Base-by-base conservation (phyloP, 2,888 invertebrate genomes). In the Physocephala rufipes region DNA sequence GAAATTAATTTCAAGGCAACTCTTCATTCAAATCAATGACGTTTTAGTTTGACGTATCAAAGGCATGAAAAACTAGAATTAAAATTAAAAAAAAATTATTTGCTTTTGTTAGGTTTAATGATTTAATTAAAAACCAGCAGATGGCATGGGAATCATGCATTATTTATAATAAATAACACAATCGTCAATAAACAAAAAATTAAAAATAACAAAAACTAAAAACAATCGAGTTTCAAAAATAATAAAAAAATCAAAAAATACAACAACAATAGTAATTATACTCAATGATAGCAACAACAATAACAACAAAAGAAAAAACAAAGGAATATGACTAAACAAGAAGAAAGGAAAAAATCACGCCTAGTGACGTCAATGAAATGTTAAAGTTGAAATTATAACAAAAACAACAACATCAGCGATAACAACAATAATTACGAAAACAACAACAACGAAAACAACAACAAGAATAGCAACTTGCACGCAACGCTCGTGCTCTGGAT, bases 361-460 rank as follows among this genome's bases (percentile, higher is more conserved):
- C 47, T 67, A 45, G 58, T 67, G 67, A 59, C 67, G 67, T 67
- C 67, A 67, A 67, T 58, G 1, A 43, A 58, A 67, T 58, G 58
- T 67, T 59, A 67, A 67, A 58, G 67, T 58, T 58, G 55, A 67
- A 43, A 43, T 21, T 45, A 67, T 24, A 16, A 67, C 67, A 36
- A 36, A 4, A 36, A 36, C 36, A 36, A 36, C 36, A 9, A 36
- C 36, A 7, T 36, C 36, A 9, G 4, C 36, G n/a, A n/a, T n/a
- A n/a, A n/a, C n/a, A n/a, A n/a, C n/a, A n/a, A n/a, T n/a, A n/a
- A n/a, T n/a, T n/a, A n/a, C n/a, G n/a, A n/a, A n/a, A n/a, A n/a
- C n/a, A n/a, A n/a, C n/a, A n/a, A n/a, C n/a, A n/a, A n/a, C n/a
- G n/a, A n/a, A n/a, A n/a, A n/a, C n/a, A n/a, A n/a, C n/a, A n/a